Percentiles rank a stretch among this genome's conserved stretches.
These are phyloP conservation scores for Odocoileus virginianus DNA, from an alignment of 2,113 vertebrate genomes.

Conservation along the genomic window DNA sequence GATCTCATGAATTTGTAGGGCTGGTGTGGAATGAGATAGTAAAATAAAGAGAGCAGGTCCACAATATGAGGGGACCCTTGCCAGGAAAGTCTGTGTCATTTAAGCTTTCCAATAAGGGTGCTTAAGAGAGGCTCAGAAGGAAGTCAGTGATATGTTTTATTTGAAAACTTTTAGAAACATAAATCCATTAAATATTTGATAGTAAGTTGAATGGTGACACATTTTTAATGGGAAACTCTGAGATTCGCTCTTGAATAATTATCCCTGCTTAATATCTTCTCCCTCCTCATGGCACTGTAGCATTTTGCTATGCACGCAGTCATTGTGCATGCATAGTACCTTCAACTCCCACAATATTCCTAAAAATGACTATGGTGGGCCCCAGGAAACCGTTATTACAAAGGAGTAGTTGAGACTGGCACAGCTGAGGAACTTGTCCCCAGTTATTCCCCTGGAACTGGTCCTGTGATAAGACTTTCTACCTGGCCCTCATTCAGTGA, in stretches of 20 bases:
- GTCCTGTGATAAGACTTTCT: neutral
- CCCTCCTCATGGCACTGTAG: rapidly evolving
- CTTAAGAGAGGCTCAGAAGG: neutral
- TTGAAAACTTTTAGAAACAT: neutral
- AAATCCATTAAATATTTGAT: neutral
- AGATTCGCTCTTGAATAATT: neutral
- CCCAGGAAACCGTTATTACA: neutral
- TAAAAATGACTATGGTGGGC: neutral
- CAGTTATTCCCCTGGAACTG: rapidly evolving
- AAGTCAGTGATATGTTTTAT: neutral
- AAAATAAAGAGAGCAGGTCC: neutral
- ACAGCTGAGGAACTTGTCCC: too few relatives aligned
- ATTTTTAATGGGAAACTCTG: neutral
- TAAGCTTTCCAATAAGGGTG: neutral
- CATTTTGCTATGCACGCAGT: neutral
- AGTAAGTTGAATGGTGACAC: neutral
- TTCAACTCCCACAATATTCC: neutral
- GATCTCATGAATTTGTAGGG: neutral
- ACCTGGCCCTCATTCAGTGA: rapidly evolving
- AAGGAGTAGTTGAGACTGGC: neutral
- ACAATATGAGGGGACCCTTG: neutral
- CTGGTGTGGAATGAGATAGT: neutral
- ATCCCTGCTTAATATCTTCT: neutral
- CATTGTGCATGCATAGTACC: neutral
- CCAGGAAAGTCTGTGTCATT: neutral